Percentiles rank a stretch among this genome's conserved stretches.
phyloP scores from a whole-genome alignment of 2,797 vertebrate species.

The Mareca penelope region DNA sequence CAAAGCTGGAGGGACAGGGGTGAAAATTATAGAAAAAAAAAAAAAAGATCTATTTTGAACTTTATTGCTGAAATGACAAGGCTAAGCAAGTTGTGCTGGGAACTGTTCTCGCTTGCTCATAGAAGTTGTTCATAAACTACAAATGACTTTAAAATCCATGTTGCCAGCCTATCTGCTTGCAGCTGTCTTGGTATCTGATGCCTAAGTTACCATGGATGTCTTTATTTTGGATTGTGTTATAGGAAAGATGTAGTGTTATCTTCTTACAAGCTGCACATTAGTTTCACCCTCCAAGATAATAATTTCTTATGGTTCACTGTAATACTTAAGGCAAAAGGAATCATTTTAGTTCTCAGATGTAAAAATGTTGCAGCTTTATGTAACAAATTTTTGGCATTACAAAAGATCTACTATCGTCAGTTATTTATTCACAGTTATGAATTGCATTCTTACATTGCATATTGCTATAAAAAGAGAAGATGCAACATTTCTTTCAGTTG shows the following conservation, averaged over 20 bases:
- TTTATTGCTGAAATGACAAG: background rate
- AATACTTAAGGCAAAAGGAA: background rate
- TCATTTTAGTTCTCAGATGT: background rate
- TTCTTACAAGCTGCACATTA: background rate
- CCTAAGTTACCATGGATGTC: rapidly evolving
- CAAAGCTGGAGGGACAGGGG: background rate
- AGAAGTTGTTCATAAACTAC: background rate
- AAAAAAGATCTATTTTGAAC: background rate
- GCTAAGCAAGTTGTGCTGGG: background rate
- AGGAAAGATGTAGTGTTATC: background rate
- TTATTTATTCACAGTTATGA: conserved; percentile 64
- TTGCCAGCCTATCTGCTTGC: background rate
- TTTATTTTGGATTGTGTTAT: background rate
- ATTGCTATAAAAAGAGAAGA: conserved; percentile 53
- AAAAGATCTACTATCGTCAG: background rate
- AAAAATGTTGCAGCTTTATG: background rate
- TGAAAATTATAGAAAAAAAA: background rate
- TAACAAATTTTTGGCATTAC: background rate
- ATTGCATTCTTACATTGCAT: conserved; percentile 55
- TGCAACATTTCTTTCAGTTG: conserved; percentile 41
- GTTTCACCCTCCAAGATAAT: background rate
- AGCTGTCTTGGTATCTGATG: background rate
- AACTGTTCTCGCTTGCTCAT: background rate
- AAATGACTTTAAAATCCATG: background rate
- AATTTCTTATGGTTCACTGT: background rate